A percentile compares a stretch with the other conserved stretches of the same genome.
Evolutionary conservation across 2,797 vertebrate genomes (phyloP).

Genomic region (Semaprochilodus insignis): DNA sequence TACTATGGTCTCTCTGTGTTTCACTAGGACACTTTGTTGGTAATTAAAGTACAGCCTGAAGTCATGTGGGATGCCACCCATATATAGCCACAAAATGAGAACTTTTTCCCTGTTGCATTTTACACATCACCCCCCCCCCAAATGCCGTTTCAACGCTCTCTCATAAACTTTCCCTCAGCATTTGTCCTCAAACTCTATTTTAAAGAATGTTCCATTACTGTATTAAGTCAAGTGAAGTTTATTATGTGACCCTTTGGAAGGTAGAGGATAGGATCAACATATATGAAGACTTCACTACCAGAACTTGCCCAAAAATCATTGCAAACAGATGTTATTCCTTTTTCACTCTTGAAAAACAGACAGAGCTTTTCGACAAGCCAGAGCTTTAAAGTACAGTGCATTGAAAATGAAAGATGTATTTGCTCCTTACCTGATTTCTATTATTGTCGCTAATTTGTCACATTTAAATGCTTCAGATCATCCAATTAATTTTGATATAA

Average conservation of each 20-base stretch:
- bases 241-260: neutral
- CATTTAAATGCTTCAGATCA: too few species aligned
- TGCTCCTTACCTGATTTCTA: too few species aligned
- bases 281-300: neutral
- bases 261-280: neutral
- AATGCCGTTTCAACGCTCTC: neutral
- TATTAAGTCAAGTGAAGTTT: neutral
- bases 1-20: neutral
- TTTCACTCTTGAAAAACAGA: neutral
- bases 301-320: neutral
- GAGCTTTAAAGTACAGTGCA: neutral
- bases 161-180: neutral
- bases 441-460: too few species aligned
- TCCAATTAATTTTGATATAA: too few species aligned
- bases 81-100: neutral
- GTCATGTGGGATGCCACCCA: neutral
- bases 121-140: neutral
- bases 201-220: neutral
- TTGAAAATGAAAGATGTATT: too few species aligned
- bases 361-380: neutral
- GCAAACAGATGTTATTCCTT: neutral
- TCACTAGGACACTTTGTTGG: neutral
- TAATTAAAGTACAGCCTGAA: neutral
- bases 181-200: neutral
- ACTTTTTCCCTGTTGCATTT: neutral